phyloP scores from a whole-genome alignment of 2,797 vertebrate species.

The Distichodus sexfasciatus region DNA sequence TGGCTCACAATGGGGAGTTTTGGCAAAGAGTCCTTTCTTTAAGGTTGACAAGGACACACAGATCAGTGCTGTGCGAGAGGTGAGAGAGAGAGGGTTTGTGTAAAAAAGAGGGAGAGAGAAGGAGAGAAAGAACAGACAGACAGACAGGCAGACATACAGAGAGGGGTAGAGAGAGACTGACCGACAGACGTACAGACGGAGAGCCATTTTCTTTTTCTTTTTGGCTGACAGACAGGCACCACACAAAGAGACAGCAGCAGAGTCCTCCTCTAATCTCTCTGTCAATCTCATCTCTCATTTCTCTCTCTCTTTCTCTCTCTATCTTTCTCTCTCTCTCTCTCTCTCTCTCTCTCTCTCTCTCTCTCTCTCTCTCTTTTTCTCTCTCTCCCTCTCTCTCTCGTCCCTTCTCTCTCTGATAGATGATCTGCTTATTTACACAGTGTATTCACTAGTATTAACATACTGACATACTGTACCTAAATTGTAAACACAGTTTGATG shows the following conservation, averaged over 20 bases:
- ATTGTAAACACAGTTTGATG: constrained; percentile 39
- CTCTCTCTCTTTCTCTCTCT: constrained; percentile 26
- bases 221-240: constrained; percentile 47
- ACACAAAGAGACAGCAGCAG: constrained; percentile 48
- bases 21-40: constrained; percentile 47
- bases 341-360: constrained; percentile 19
- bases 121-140: not conserved
- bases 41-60: constrained; percentile 53
- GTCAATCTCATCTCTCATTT: constrained; percentile 40
- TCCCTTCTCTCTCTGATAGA: constrained; percentile 33
- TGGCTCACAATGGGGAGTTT: constrained; percentile 46
- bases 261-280: constrained; percentile 49
- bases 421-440: constrained; percentile 43
- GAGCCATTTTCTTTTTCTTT: constrained; percentile 29
- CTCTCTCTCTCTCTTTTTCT: constrained; percentile 32
- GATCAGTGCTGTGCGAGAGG: constrained; percentile 29
- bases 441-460: constrained; percentile 40
- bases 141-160: constrained; percentile 19
- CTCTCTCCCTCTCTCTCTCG: constrained; percentile 15
- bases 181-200: constrained; percentile 24
- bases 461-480: constrained; percentile 30
- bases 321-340: constrained; percentile 20
- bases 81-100: not conserved
- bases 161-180: constrained; percentile 26
- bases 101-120: constrained; percentile 16